Base-by-base conservation (phyloP, 2,113 vertebrate species). In the Grammomys dolichurus region DNA sequence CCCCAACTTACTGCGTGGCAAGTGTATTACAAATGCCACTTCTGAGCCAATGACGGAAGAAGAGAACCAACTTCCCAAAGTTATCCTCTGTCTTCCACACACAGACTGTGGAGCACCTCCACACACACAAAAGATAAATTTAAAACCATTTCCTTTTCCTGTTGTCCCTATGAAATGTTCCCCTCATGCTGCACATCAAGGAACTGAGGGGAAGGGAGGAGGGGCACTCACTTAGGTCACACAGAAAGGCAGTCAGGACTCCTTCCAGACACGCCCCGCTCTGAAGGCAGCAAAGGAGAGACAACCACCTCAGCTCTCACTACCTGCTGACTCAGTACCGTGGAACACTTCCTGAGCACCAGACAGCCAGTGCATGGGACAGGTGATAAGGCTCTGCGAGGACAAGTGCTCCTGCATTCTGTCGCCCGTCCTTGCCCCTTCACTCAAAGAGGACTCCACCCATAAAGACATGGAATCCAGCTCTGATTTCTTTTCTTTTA, bases 251-350 rank as follows among this genome's bases (percentile, higher is more conserved):
- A 94, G 33, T 4, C 31, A 72, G 93, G 48, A 72, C 58, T 81
- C 65, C 88, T 24, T 31, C 20, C 86, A 86, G 13, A 58, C 7
- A 5, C 3, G n/a, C 70, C 48, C 46, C 78, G 14, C 28, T n/a
- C 22, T 46, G 82, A 51, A 56, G 72, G 24, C 40, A 7, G 46
- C 80, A 58, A 85, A 60, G 54, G 33, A 33, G 72, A 85, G 3
- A 12, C 84, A 89, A 28, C 26, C 24, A 24, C 26, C 67, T 58
- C 26, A 0, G 17, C 7, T 33, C 56, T 65, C 56, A 26, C 19
- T 36, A 11, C 2, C 4, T 14, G 0, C 2, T 60, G 58, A 17
- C 7, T 26, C 13, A 3, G 48, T 1, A 2, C 36, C 12, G 1
- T 0, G 8, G 43, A 48, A 75, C 1, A 0, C 65, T 43, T 36